phyloP scores from a whole-genome alignment of 2,113 vertebrate genomes.

The Upupa epops region DNA sequence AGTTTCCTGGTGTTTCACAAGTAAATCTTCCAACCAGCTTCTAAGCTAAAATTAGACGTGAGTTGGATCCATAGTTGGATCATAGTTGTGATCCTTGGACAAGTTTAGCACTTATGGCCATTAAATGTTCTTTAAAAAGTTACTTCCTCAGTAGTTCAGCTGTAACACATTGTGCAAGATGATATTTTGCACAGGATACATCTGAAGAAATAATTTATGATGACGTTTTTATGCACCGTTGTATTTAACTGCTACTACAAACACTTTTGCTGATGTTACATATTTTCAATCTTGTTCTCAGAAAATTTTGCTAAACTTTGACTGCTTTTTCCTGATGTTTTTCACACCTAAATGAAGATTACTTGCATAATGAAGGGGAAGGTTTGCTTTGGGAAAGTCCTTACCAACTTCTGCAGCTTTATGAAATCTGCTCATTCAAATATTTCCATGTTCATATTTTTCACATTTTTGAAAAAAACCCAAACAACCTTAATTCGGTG shows the following conservation, averaged over 20 bases:
- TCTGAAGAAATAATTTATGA: conserved; percentile 26
- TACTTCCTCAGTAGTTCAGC: neutral
- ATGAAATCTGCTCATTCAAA: neutral
- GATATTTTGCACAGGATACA: neutral
- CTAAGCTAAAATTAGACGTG: conserved; percentile 34
- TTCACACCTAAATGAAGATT: neutral
- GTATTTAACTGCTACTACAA: neutral
- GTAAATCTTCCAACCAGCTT: conserved; percentile 2
- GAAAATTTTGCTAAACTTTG: conserved; percentile 4
- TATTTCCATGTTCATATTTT: neutral
- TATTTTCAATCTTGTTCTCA: conserved; percentile 15
- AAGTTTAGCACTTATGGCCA: neutral
- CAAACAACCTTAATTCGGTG: neutral
- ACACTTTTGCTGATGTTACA: neutral
- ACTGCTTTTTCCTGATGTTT: neutral
- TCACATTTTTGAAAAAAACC: fast-evolving
- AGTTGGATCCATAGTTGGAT: neutral
- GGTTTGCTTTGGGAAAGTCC: neutral
- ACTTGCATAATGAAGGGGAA: neutral
- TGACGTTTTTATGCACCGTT: neutral
- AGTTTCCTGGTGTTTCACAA: conserved; percentile 26
- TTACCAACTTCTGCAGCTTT: neutral
- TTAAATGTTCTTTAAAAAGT: conserved; percentile 6
- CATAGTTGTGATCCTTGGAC: conserved; percentile 36
- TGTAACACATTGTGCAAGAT: conserved; percentile 23